A percentile compares a stretch with the other conserved stretches of the same genome.
Conservation (phyloP, 2,113 vertebrate genomes). For the Gopherus evgoodei region DNA sequence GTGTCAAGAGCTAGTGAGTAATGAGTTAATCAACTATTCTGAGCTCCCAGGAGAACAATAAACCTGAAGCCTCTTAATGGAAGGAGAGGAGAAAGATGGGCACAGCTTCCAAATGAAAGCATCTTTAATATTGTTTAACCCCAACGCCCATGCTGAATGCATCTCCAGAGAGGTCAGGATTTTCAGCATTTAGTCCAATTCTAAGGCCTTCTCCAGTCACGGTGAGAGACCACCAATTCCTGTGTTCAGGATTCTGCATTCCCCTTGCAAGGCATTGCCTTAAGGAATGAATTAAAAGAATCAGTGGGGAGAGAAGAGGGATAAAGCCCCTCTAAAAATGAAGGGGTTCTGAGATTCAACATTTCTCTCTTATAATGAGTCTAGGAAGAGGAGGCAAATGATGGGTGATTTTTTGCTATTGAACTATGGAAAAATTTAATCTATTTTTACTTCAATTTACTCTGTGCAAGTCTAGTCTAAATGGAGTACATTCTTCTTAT, state of each 20-base stretch:
- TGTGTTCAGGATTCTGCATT: background rate
- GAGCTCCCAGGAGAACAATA: conserved; percentile 68
- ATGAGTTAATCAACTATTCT: conserved; percentile 73
- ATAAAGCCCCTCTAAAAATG: conserved; percentile 52
- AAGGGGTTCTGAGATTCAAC: conserved; percentile 42
- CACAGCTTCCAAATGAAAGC: conserved; percentile 30
- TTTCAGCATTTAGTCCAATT: background rate
- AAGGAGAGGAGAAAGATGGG: conserved; percentile 58
- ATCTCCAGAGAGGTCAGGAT: background rate
- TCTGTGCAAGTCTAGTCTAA: conserved; percentile 44
- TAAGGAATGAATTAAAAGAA: conserved; percentile 67
- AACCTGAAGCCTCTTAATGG: conserved; percentile 57
- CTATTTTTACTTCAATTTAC: conserved; percentile 64
- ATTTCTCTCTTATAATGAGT: conserved; percentile 43
- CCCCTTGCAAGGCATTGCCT: background rate
- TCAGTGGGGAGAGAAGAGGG: conserved; percentile 18
- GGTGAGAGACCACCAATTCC: background rate
- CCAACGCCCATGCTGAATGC: background rate
- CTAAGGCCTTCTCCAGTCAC: background rate
- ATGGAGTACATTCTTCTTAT: conserved; percentile 49
- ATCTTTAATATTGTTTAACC: conserved; percentile 47
- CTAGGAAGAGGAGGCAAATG: conserved; percentile 59
- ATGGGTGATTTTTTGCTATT: conserved; percentile 51
- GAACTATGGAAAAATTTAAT: conserved; percentile 64
- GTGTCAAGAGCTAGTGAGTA: conserved; percentile 73